Percentiles rank a stretch among this genome's conserved stretches.
Conservation (phyloP, 30 jellyfish, hydroid and myxozoan genomes). For the Mastigias papua region DNA sequence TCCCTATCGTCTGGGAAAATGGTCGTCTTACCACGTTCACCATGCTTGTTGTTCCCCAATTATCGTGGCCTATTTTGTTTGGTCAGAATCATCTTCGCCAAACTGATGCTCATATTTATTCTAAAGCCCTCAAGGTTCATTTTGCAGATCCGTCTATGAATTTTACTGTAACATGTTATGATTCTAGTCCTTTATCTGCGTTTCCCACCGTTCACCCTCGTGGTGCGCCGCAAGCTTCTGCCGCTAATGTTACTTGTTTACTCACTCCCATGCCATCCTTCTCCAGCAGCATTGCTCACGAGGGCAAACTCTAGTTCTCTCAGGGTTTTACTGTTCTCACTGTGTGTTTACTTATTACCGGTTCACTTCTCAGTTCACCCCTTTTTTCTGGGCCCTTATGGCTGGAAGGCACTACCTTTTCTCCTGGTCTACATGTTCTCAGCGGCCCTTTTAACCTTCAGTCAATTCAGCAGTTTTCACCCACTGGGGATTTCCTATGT, state of each 20-base stretch:
- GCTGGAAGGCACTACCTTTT: too few relatives aligned
- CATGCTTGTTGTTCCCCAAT: constrained; percentile 62
- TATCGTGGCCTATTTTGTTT: constrained; percentile 57
- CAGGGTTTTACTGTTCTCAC: too few relatives aligned
- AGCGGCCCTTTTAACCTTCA: too few relatives aligned
- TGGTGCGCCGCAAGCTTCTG: constrained; percentile 11
- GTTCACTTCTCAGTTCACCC: too few relatives aligned
- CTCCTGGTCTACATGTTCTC: too few relatives aligned
- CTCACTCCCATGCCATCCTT: constrained; percentile 31
- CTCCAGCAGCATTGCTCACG: not conserved
- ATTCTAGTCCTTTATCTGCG: constrained; percentile 40
- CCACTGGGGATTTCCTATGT: too few relatives aligned
- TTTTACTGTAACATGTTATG: constrained; percentile 26
- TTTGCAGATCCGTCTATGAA: constrained; percentile 43
- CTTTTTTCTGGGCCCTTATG: too few relatives aligned
- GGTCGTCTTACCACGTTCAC: constrained; percentile 34
- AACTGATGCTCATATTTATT: constrained; percentile 41
- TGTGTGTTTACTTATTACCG: too few relatives aligned
- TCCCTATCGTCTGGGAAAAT: constrained; percentile 59
- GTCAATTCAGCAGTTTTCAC: too few relatives aligned
- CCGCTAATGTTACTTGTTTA: constrained; percentile 56
- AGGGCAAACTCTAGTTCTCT: too few relatives aligned
- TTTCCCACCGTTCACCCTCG: constrained; percentile 5
- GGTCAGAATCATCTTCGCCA: constrained; percentile 49
- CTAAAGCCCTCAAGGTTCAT: constrained; percentile 21